Base-by-base conservation (phyloP, 2,113 vertebrate genomes). In the Cathartes aura region DNA sequence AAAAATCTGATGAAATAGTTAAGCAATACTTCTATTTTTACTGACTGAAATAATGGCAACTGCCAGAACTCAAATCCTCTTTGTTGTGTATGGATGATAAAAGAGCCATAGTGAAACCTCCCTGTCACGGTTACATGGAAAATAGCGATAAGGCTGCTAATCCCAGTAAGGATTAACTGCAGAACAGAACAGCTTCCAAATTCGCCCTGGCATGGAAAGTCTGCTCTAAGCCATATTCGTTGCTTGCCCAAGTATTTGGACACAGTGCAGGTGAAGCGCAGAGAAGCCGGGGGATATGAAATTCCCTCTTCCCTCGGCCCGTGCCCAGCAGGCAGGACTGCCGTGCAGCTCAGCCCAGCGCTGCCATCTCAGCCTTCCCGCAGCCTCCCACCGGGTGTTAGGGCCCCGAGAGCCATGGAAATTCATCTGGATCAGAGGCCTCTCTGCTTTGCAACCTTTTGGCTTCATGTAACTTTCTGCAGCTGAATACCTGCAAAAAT, bases 1-100 rank as follows among this genome's bases (percentile, higher is more conserved):
- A 86, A 95, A 92, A 86, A 24, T 90, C 94, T 82, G 47, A 91
- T 87, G 12, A 74, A 90, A 96, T 78, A 86, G 89, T 97, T 96
- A 89, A 93, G 88, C 60, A 97, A 88, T 89, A 70, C 78, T 94
- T 76, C 82, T 86, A 53, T 56, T 76, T 93, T 96, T 93, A 91
- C 66, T 94, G 79, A 91, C 59, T 74, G 89, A 93, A 98, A 97
- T 89, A 72, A 92, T 80, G 82, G 18, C 53, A 87, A 80, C 42
- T 95, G 85, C 67, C 96, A 94, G 38, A 73, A 76, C 24, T 80
- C 50, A 68, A 91, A 94, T 96, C 76, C 58, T 91, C 59, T 84
- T 88, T 74, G 90, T 80, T 93, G 87, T 15, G 8, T 64, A 36
- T 8, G 14, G 15, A 10, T 82, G 52, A 93, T 53, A 76, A 64